Conservation (phyloP, 2,888 invertebrate genomes). For the Antheraea yamamai region DNA sequence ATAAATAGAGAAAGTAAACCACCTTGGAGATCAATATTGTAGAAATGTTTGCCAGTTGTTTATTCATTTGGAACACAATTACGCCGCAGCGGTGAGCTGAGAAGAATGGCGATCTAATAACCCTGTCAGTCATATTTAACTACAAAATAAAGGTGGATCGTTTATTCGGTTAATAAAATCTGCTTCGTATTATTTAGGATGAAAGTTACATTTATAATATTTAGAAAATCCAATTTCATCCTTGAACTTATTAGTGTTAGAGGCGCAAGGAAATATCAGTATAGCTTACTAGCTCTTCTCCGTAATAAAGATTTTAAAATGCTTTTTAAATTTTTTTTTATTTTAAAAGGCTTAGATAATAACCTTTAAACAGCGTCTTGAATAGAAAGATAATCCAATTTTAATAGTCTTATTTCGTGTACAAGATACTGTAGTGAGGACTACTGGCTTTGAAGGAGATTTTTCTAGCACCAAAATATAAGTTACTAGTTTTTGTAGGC, state of each 20-base stretch:
- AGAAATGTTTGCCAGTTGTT: background rate
- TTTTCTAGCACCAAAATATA: no score
- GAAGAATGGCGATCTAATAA: background rate
- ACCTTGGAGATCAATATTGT: background rate
- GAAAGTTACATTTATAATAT: background rate
- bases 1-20: background rate
- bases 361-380: background rate
- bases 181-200: background rate
- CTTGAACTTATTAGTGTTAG: background rate
- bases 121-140: background rate
- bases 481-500: no score
- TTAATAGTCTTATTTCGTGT: no score
- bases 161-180: background rate
- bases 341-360: no score
- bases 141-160: background rate
- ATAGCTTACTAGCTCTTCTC: background rate
- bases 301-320: background rate
- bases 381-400: no score
- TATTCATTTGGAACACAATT: background rate
- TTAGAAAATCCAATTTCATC: background rate
- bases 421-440: no score
- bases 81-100: background rate
- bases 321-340: no score
- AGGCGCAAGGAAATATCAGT: background rate
- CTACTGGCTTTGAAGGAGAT: no score